A percentile compares a stretch with the other conserved stretches of the same genome.
phyloP scores from a whole-genome alignment of 2,113 vertebrate genomes.

The Cebidichthys violaceus region DNA sequence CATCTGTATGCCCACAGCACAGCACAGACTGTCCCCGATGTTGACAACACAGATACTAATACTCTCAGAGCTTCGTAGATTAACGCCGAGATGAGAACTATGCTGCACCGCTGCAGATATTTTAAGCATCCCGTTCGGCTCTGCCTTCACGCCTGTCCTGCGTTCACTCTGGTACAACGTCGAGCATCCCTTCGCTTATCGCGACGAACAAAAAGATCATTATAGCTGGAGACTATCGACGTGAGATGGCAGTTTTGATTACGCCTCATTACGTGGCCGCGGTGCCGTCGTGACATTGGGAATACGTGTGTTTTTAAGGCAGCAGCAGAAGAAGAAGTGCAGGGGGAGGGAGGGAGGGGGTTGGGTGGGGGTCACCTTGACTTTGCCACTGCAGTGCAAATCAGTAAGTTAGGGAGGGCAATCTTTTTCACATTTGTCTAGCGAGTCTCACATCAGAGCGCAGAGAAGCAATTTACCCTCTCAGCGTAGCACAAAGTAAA shows the following conservation, averaged over 20 bases:
- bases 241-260: conserved; percentile 8
- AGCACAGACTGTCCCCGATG: conserved; percentile 41
- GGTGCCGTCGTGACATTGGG: not conserved
- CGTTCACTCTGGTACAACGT: not conserved
- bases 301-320: not conserved
- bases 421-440: conserved; percentile 68
- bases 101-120: not conserved
- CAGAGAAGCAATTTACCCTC: conserved; percentile 72
- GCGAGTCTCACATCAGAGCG: conserved; percentile 66
- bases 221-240: not conserved
- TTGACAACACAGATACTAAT: conserved; percentile 17
- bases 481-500: conserved; percentile 66
- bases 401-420: conserved; percentile 58
- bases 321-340: not conserved
- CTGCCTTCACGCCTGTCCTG: conserved; percentile 1
- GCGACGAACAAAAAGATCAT: not conserved
- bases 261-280: conserved; percentile 9
- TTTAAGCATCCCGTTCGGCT: conserved; percentile 8
- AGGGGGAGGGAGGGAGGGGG: not conserved
- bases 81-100: conserved; percentile 10
- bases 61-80: conserved; percentile 23
- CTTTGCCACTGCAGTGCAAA: conserved; percentile 54
- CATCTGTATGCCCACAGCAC: conserved; percentile 34
- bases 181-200: not conserved
- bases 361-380: conserved; percentile 71